phyloP scores from a whole-genome alignment of 2,113 vertebrate species.

The Alaudala cheleensis region DNA sequence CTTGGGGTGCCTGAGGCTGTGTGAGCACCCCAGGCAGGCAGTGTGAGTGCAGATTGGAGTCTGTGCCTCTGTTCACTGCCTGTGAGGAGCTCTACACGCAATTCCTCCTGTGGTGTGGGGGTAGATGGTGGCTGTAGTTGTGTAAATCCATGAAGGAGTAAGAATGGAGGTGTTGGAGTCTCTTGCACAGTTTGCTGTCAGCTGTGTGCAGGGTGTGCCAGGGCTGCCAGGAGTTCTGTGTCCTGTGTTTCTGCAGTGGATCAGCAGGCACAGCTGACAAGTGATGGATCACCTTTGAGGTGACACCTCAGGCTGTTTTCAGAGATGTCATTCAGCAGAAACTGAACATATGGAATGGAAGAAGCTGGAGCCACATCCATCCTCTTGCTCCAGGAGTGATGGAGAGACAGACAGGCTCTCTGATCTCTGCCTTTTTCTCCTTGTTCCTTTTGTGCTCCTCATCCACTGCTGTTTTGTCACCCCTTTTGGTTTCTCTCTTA shows the following conservation, averaged over 20 bases:
- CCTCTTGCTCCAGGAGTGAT: not conserved
- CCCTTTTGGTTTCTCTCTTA: not conserved
- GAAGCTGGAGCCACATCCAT: not conserved
- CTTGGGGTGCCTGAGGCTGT: not conserved
- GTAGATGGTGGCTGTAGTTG: not conserved
- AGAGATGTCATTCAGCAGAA: not conserved
- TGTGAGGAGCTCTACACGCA: not conserved
- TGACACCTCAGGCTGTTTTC: not conserved
- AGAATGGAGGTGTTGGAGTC: fast-evolving
- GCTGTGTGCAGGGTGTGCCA: not conserved
- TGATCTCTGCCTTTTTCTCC: not conserved
- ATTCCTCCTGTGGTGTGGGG: not conserved
- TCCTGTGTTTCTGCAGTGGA: not conserved
- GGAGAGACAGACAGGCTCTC: not conserved
- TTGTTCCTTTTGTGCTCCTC: not conserved
- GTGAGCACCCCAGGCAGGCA: not conserved
- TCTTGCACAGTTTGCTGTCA: not conserved
- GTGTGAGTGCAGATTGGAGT: not conserved
- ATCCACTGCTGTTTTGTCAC: not conserved
- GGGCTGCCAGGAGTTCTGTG: not conserved
- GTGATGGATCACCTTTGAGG: not conserved
- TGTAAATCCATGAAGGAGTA: not conserved
- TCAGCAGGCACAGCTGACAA: not conserved
- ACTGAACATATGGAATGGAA: not conserved
- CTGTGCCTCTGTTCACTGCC: not conserved